These are phyloP conservation scores for Procambarus clarkii DNA, from an alignment of 1,140 invertebrate species.

Conservation along the genomic window DNA sequence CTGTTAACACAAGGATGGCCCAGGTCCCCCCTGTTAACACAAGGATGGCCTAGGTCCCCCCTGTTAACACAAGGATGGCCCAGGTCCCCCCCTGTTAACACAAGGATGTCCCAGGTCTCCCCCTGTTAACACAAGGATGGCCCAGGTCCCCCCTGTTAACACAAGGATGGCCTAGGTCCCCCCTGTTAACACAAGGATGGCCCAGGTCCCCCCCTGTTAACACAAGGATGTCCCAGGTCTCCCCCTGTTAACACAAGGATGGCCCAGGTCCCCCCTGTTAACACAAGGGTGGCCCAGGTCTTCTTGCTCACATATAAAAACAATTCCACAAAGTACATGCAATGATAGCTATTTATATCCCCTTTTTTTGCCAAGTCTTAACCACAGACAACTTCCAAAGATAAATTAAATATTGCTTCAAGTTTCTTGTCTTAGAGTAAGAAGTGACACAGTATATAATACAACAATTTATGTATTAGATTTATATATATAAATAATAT, in stretches of 20 bases:
- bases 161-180: no score
- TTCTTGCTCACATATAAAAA: background rate
- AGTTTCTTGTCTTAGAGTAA: background rate
- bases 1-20: background rate
- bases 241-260: background rate
- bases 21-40: background rate
- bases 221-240: background rate
- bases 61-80: background rate
- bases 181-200: background rate
- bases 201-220: background rate
- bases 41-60: no score
- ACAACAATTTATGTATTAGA: no score
- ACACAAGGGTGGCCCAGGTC: background rate
- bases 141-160: background rate
- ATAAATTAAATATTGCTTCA: slow-evolving; percentile 4
- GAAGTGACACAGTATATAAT: background rate
- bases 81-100: background rate
- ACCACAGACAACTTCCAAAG: slow-evolving; percentile 4
- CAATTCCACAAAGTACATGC: background rate
- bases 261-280: background rate
- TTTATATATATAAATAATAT: no score
- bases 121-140: background rate
- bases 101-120: no score
- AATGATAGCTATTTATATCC: background rate
- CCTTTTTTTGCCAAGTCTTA: background rate